Conservation (phyloP, 2,113 vertebrate species). For the Smithornis capensis region DNA sequence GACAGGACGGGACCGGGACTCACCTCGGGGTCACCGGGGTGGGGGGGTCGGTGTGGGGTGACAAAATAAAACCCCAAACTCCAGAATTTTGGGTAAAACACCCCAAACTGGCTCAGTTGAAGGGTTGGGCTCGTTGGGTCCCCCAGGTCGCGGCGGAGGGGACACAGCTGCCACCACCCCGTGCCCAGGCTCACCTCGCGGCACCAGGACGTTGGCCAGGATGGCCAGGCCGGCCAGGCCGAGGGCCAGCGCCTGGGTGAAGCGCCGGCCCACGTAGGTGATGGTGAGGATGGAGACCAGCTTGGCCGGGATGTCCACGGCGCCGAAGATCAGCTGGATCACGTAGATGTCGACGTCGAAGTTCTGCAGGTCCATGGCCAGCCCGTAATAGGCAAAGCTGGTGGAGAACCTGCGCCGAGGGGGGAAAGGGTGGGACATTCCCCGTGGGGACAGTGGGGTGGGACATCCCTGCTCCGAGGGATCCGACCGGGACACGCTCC, state of each 20-base stretch:
- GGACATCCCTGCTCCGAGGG: too few species aligned
- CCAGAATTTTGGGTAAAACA: background rate
- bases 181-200: background rate
- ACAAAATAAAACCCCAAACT: background rate
- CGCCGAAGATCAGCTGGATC: conserved; percentile 87
- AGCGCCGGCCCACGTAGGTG: conserved; percentile 53
- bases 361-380: conserved; percentile 87
- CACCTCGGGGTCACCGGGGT: too few species aligned
- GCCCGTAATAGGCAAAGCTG: conserved; percentile 86
- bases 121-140: accelerated
- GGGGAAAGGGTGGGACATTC: background rate
- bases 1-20: background rate
- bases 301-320: conserved; percentile 86
- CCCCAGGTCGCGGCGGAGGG: background rate
- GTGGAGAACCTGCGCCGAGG: conserved; percentile 72
- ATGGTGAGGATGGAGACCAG: conserved; percentile 75
- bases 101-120: accelerated
- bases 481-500: too few species aligned
- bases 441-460: too few species aligned
- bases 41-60: background rate
- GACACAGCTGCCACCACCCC: accelerated
- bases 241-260: conserved; percentile 72
- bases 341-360: conserved; percentile 86
- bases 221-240: conserved; percentile 76
- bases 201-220: conserved; percentile 19